These are phyloP conservation scores for Bungarus multicinctus DNA, from an alignment of 2,113 vertebrate species.

Conservation along the genomic window DNA sequence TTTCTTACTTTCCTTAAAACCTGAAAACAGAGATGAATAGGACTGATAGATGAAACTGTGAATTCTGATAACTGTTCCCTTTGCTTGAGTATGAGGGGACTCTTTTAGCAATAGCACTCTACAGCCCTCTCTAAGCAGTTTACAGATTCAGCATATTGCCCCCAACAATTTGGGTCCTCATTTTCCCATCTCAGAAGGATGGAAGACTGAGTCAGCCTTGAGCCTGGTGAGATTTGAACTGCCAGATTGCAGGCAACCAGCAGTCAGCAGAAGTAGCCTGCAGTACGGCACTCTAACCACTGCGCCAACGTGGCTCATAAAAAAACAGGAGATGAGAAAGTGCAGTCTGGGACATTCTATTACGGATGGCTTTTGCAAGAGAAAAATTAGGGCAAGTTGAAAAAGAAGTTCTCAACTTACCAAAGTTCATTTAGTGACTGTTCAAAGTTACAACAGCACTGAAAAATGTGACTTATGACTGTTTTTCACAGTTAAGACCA, in stretches of 20 bases:
- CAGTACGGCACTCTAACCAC: too few species aligned
- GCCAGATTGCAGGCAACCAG: too few species aligned
- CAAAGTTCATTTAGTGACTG: background rate
- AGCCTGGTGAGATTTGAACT: too few species aligned
- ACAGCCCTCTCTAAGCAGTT: too few species aligned
- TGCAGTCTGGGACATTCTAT: background rate
- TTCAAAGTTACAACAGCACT: background rate
- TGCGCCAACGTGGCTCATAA: too few species aligned
- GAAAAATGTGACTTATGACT: background rate
- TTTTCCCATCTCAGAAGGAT: too few species aligned
- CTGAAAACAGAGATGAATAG: slow-evolving; percentile 60
- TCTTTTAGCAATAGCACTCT: background rate
- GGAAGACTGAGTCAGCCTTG: too few species aligned
- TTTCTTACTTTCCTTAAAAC: slow-evolving; percentile 47
- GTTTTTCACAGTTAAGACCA: background rate
- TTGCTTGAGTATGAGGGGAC: slow-evolving; percentile 38
- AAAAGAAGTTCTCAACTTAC: background rate
- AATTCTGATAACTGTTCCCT: slow-evolving; percentile 54
- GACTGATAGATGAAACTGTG: slow-evolving; percentile 65
- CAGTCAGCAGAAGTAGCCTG: too few species aligned
- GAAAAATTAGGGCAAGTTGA: background rate
- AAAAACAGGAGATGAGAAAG: background rate
- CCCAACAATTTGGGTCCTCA: too few species aligned
- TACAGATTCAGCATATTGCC: too few species aligned
- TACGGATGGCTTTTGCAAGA: background rate